These are phyloP conservation scores for Chironomus riparius DNA, from an alignment of 2,888 invertebrate genomes.

Conservation along the genomic window DNA sequence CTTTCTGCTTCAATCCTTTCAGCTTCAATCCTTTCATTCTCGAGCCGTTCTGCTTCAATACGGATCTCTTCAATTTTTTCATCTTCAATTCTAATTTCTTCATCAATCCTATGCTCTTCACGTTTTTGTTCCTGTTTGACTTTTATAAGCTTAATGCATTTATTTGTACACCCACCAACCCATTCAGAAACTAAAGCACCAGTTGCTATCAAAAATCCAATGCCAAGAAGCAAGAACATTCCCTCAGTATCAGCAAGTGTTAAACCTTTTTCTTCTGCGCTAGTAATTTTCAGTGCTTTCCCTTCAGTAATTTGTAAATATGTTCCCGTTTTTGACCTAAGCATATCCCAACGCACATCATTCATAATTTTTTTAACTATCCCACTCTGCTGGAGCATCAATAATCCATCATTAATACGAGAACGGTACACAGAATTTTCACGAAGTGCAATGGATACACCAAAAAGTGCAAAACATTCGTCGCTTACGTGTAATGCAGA, in stretches of 20 bases:
- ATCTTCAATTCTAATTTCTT: neutral
- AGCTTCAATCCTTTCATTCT: neutral
- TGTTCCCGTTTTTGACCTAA: conserved; percentile 52
- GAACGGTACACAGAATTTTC: conserved; percentile 55
- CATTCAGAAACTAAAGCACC: conserved; percentile 58
- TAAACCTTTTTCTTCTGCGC: conserved; percentile 61
- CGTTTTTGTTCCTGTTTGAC: neutral
- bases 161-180: conserved; percentile 58
- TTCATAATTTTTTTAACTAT: conserved; percentile 54
- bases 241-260: conserved; percentile 73
- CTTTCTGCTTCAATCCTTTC: conserved; percentile 3
- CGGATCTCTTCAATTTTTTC: neutral
- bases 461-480: conserved; percentile 65
- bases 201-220: conserved; percentile 58
- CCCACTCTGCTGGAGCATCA: conserved; percentile 57
- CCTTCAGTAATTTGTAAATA: conserved; percentile 51
- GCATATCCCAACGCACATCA: conserved; percentile 65
- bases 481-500: conserved; percentile 60
- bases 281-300: conserved; percentile 40
- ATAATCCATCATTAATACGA: conserved; percentile 52
- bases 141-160: conserved; percentile 42
- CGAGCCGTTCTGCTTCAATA: neutral
- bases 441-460: conserved; percentile 56
- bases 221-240: conserved; percentile 64
- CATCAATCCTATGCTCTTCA: neutral